These are phyloP conservation scores for Chouioia cunea DNA, from an alignment of 2,888 invertebrate genomes.

Conservation along the genomic window DNA sequence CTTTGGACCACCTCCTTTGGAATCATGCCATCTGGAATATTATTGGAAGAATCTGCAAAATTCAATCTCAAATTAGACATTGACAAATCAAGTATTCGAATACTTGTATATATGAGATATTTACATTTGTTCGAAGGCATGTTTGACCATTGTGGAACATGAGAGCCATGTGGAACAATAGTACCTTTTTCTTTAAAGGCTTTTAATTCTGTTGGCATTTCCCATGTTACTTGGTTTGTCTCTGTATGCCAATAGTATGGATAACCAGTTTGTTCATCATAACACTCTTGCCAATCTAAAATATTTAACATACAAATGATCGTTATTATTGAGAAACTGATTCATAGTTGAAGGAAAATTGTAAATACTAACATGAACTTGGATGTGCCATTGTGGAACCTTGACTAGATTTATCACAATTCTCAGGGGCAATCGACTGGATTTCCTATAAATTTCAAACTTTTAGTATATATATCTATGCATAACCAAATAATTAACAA, in stretches of 20 bases:
- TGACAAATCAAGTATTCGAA: neutral
- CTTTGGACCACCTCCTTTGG: slow-evolving; percentile 65
- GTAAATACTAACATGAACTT: slow-evolving; percentile 35
- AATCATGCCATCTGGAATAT: slow-evolving; percentile 66
- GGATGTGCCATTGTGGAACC: slow-evolving; percentile 37
- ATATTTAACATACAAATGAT: slow-evolving; percentile 19
- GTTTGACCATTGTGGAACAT: slow-evolving; percentile 56
- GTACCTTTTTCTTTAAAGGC: slow-evolving; percentile 51
- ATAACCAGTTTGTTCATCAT: slow-evolving; percentile 74
- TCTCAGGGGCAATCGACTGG: slow-evolving; percentile 61
- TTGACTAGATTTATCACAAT: slow-evolving; percentile 39
- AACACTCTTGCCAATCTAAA: slow-evolving; percentile 75
- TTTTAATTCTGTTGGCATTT: slow-evolving; percentile 70
- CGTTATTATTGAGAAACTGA: slow-evolving; percentile 17
- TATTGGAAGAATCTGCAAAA: slow-evolving; percentile 59
- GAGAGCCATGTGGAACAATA: slow-evolving; percentile 41
- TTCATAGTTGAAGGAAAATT: neutral
- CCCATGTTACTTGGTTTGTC: slow-evolving; percentile 77
- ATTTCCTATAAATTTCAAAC: slow-evolving; percentile 58
- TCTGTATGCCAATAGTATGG: slow-evolving; percentile 77
- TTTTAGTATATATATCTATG: neutral
- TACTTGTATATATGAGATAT: neutral
- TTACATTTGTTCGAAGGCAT: slow-evolving; percentile 55
- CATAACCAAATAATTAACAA: neutral
- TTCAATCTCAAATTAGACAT: slow-evolving; percentile 3